Evolutionary conservation across 1,140 invertebrate species (phyloP).

Genomic region (Drosophila eugracilis): DNA sequence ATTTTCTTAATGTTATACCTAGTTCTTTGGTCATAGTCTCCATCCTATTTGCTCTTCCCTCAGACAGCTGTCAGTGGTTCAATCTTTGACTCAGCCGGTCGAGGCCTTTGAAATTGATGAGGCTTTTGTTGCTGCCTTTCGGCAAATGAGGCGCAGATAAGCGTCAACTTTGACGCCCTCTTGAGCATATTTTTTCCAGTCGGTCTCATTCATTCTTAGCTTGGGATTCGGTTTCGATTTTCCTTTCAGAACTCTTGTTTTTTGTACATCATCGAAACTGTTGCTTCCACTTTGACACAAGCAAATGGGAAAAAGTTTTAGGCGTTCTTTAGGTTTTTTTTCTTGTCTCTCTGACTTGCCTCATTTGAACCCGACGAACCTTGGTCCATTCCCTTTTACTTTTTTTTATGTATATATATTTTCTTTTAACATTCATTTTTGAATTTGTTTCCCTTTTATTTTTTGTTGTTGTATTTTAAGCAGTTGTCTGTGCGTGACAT

Average conservation of each 20-base stretch:
- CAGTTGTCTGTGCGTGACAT: constrained; percentile 60
- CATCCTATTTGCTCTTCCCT: constrained; percentile 24
- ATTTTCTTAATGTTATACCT: constrained; percentile 21
- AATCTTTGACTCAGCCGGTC: constrained; percentile 34
- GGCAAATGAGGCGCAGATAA: constrained; percentile 80
- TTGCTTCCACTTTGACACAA: constrained; percentile 30
- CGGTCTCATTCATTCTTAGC: constrained; percentile 30
- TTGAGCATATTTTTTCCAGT: constrained; percentile 42
- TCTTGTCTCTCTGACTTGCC: constrained; percentile 34
- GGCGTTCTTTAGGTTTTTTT: constrained; percentile 13
- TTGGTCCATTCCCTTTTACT: constrained; percentile 21
- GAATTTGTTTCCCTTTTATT: not conserved
- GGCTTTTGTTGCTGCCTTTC: constrained; percentile 71
- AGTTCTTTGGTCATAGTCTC: not conserved
- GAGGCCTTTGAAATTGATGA: constrained; percentile 72
- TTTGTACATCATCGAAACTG: constrained; percentile 46
- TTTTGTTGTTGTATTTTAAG: constrained; percentile 11
- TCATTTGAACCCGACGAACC: constrained; percentile 58
- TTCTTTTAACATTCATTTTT: constrained; percentile 28
- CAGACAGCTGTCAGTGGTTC: constrained; percentile 60
- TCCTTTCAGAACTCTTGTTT: constrained; percentile 23
- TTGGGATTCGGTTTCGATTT: constrained; percentile 29
- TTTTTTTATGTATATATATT: constrained; percentile 3
- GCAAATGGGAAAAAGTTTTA: constrained; percentile 14
- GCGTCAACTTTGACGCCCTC: constrained; percentile 75